Evolutionary conservation across 2,113 vertebrate genomes (phyloP), one percentile per base, ranked within the genome.

Genomic region (Sylvietta virens): DNA sequence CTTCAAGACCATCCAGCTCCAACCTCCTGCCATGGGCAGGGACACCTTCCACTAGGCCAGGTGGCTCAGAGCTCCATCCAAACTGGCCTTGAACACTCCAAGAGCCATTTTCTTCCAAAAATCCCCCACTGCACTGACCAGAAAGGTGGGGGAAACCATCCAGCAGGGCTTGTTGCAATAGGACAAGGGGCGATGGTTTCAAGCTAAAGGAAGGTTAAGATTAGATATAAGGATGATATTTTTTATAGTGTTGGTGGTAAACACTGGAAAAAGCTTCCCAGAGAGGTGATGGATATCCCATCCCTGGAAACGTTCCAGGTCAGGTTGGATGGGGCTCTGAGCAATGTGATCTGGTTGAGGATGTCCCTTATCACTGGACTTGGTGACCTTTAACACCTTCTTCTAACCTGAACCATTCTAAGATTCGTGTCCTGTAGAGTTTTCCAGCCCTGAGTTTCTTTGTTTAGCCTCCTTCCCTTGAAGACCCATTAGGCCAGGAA

Each of bases 401-500:
- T 76, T 39, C n/a, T 26, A 40, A 47, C 30, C 40, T 69, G 26
- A 67, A 27, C 7, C 26, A 7, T 18, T 69, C 30, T 7, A 1
- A 30, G 17, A 35, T 42, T 51, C 3, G 3, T 5, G 13, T 26
- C 40, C 23, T 16, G 14, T 6, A 26, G 20, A 53, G 44, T 7
- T 69, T 81, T 69, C 20, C 60, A 81, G 13, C 2, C 0, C 0
- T n/a, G 13, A 66, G 19, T 2, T 64, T 21, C 40, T 77, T 77
- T 35, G 37, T 53, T 82, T 7, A 42, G 26, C 13, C 30, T 62
- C 19, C 17, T 72, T 42, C 35, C 40, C 39, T 11, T 40, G 35
- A 0, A 83, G 44, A 48, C 7, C 26, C 1, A 7, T 14, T 0
- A 18, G 13, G 16, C 14, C 6, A 58, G 7, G 42, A 50, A 48